These are phyloP conservation scores for Carlito syrichta DNA, from an alignment of 2,113 vertebrate species.

Conservation along the genomic window DNA sequence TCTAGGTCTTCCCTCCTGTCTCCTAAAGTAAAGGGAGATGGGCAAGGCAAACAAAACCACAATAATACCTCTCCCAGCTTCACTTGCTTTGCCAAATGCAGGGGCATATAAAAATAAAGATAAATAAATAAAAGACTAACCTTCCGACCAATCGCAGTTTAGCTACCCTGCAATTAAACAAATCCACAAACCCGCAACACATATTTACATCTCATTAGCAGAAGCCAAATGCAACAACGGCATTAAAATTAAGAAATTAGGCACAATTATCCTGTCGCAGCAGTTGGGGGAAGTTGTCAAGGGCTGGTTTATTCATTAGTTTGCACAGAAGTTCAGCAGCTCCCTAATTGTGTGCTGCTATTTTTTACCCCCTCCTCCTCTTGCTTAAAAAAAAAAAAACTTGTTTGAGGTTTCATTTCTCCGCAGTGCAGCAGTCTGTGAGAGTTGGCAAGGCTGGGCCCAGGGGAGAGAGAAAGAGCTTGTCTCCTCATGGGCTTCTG, in stretches of 20 bases:
- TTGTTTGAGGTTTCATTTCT: background rate
- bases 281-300: slow-evolving; percentile 63
- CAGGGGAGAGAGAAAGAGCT: background rate
- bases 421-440: background rate
- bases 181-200: slow-evolving; percentile 82
- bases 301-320: slow-evolving; percentile 70
- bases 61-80: background rate
- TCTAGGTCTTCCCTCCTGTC: background rate
- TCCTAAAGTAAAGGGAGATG: background rate
- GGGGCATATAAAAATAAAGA: slow-evolving; percentile 63
- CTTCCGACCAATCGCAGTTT: slow-evolving; percentile 80
- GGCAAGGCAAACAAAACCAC: background rate
- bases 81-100: background rate
- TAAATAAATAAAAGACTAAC: slow-evolving; percentile 80
- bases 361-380: slow-evolving; percentile 61
- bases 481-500: background rate
- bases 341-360: slow-evolving; percentile 72
- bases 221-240: slow-evolving; percentile 80
- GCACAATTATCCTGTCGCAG: slow-evolving; percentile 83
- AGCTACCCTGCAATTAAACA: slow-evolving; percentile 86
- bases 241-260: slow-evolving; percentile 86
- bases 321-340: slow-evolving; percentile 75
- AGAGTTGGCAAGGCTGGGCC: background rate
- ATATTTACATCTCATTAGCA: slow-evolving; percentile 86
- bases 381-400: background rate